phyloP scores from a whole-genome alignment of 2,113 vertebrate genomes.

The Leuciscus idus region DNA sequence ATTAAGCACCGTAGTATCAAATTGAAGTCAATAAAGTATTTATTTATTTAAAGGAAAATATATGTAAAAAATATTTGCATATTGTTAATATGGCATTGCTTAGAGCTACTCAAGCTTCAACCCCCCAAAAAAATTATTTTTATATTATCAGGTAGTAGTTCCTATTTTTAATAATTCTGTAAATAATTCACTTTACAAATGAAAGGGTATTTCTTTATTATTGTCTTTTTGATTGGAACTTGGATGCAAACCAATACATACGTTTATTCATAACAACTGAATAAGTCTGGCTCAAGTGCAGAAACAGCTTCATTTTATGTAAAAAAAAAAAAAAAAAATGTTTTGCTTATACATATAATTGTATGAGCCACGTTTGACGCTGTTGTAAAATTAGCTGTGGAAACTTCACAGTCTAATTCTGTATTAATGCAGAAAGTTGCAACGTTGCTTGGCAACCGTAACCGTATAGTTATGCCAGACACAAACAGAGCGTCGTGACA shows the following conservation, averaged over 20 bases:
- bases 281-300: background rate
- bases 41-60: background rate
- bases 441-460: background rate
- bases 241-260: background rate
- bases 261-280: background rate
- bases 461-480: background rate
- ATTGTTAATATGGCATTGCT: no score
- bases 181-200: background rate
- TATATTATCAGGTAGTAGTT: no score
- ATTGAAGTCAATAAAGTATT: background rate
- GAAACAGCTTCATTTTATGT: background rate
- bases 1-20: background rate
- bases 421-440: background rate
- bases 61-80: no score
- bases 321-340: background rate
- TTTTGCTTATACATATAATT: background rate
- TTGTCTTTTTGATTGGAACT: background rate
- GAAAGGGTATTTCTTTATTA: background rate
- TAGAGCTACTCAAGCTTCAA: no score
- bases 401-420: background rate
- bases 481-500: background rate
- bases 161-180: no score
- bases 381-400: background rate
- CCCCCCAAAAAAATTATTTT: no score
- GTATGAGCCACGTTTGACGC: background rate